These are phyloP conservation scores for Napeogenes sylphis DNA, from an alignment of 2,888 invertebrate species.

Conservation along the genomic window DNA sequence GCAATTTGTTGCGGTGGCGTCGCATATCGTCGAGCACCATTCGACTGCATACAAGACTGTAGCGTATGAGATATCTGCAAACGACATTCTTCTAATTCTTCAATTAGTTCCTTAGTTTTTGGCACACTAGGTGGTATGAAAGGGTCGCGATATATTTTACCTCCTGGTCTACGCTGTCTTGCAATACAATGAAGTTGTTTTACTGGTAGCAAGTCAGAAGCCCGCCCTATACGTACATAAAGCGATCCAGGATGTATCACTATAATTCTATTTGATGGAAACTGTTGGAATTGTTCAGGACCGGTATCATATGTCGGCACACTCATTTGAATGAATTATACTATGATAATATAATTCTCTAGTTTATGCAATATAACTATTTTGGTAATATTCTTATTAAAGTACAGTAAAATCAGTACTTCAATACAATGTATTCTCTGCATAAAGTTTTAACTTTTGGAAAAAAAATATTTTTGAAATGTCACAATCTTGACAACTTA, in stretches of 20 bases:
- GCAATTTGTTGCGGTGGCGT: slow-evolving; percentile 94
- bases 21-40: slow-evolving; percentile 87
- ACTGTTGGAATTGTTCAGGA: slow-evolving; percentile 77
- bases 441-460: too few species aligned
- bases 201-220: slow-evolving; percentile 92
- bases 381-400: not conserved
- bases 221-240: slow-evolving; percentile 91
- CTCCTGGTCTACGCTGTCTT: slow-evolving; percentile 78
- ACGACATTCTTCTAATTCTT: slow-evolving; percentile 90
- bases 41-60: slow-evolving; percentile 91
- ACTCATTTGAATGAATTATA: slow-evolving; percentile 45
- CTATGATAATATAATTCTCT: not conserved
- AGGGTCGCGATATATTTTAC: slow-evolving; percentile 78
- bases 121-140: slow-evolving; percentile 82
- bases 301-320: slow-evolving; percentile 60
- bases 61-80: slow-evolving; percentile 89
- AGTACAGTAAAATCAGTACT: not conserved
- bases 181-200: slow-evolving; percentile 92
- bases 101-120: slow-evolving; percentile 82
- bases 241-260: slow-evolving; percentile 97
- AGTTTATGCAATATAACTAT: not conserved
- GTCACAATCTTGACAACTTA: too few species aligned
- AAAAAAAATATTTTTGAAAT: too few species aligned
- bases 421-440: too few species aligned
- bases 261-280: slow-evolving; percentile 88